Conservation (phyloP, 2,888 invertebrate genomes). For the Quadroppia sp. region DNA sequence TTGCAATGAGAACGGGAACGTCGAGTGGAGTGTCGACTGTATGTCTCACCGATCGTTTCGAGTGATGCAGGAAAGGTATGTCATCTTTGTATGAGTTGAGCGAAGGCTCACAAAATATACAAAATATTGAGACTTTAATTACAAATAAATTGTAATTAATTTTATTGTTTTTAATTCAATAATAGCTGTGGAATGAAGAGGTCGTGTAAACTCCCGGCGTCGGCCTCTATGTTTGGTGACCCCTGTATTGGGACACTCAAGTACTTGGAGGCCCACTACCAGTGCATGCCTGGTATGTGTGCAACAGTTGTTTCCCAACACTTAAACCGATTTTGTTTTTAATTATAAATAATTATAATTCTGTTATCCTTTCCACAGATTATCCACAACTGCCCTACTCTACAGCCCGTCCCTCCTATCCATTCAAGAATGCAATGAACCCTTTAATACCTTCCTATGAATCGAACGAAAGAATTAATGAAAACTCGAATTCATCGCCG, state of each 20-base stretch:
- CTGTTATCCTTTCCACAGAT: background rate
- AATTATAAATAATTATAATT: conserved; percentile 17
- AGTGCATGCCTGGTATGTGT: conserved; percentile 51
- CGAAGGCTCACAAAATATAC: too few relatives aligned
- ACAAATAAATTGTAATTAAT: background rate
- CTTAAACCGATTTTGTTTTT: background rate
- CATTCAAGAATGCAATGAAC: background rate
- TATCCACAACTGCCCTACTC: background rate
- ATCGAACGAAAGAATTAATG: background rate
- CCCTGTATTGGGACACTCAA: conserved; percentile 61
- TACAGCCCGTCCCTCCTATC: background rate
- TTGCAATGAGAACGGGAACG: conserved; percentile 91
- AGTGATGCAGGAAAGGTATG: conserved; percentile 79
- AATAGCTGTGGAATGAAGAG: conserved; percentile 44
- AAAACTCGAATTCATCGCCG: conserved; percentile 19
- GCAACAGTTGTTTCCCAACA: background rate
- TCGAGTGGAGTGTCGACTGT: conserved; percentile 93
- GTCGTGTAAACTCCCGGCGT: conserved; percentile 49
- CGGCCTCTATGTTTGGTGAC: conserved; percentile 55
- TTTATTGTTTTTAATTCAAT: background rate
- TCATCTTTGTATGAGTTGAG: conserved; percentile 39
- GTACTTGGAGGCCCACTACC: conserved; percentile 62
- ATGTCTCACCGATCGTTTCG: conserved; percentile 82
- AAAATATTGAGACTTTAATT: too few relatives aligned
- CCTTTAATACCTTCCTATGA: conserved; percentile 18